Evolutionary conservation across 1,140 invertebrate species (phyloP).

Genomic region (honey bee (Apis mellifera)): DNA sequence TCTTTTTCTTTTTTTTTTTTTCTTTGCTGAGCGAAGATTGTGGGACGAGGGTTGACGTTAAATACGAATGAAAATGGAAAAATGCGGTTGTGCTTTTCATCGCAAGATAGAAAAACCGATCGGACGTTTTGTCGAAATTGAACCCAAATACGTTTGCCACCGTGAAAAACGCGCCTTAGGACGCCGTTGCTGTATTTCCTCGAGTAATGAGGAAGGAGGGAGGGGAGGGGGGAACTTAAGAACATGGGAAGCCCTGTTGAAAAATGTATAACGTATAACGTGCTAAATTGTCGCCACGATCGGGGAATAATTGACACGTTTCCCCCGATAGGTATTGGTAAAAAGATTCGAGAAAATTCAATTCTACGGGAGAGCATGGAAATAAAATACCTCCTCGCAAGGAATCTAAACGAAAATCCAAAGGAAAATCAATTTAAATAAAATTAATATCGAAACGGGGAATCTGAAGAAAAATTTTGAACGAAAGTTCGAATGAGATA

Average conservation of each 20-base stretch:
- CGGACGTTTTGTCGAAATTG: constrained; percentile 26
- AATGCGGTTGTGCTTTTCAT: constrained; percentile 18
- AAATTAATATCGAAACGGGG: no score
- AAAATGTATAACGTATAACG: constrained; percentile 5
- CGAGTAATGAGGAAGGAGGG: constrained; percentile 53
- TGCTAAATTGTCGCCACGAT: constrained; percentile 9
- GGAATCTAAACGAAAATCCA: no score
- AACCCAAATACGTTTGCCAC: constrained; percentile 43
- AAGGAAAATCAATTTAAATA: no score
- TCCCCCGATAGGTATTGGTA: constrained; percentile 2
- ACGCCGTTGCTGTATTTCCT: constrained; percentile 39
- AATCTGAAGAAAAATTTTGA: no score
- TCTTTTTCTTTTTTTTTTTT: not conserved
- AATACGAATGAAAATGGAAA: constrained; percentile 30
- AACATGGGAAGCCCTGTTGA: not conserved
- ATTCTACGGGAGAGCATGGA: no score
- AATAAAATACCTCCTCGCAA: no score
- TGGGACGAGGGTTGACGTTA: constrained; percentile 5
- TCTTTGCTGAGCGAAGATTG: not conserved
- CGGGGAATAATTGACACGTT: constrained; percentile 34
- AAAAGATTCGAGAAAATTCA: not conserved
- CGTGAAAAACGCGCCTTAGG: constrained; percentile 48
- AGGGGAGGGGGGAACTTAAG: constrained; percentile 35
- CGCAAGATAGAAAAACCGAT: constrained; percentile 42
- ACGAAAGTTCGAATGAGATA: no score